phyloP scores from a whole-genome alignment of 2,888 invertebrate species.

The Oscheius sp. region DNA sequence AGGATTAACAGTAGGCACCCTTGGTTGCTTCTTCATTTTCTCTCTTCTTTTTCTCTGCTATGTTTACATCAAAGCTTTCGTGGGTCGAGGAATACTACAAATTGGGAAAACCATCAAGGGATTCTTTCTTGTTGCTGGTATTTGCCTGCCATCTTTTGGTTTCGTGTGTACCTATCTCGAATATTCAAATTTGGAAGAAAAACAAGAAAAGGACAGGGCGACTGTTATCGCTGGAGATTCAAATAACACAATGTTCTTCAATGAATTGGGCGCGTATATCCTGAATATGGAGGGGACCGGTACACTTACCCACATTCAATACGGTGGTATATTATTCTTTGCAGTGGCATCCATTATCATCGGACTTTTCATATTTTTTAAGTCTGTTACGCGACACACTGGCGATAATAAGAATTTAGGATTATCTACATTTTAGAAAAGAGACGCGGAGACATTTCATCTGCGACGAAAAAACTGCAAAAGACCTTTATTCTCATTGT shows the following conservation, averaged over 20 bases:
- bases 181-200: not conserved
- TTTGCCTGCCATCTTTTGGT: not conserved
- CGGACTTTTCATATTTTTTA: not conserved
- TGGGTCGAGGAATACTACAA: not conserved
- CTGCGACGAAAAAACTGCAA: not conserved
- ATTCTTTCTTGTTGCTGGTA: not conserved
- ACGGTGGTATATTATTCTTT: not conserved
- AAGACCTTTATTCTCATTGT: not conserved
- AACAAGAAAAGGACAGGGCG: not conserved
- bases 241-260: not conserved
- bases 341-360: not conserved
- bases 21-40: not conserved
- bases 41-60: not conserved
- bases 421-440: not conserved
- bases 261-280: not conserved
- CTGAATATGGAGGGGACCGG: not conserved
- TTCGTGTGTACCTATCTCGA: not conserved
- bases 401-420: not conserved
- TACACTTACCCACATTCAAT: not conserved
- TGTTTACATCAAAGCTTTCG: slow-evolving; percentile 2
- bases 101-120: not conserved
- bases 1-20: not conserved
- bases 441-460: not conserved
- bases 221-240: not conserved
- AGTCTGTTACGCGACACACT: not conserved